Evolutionary conservation across 2,113 vertebrate species (phyloP).

Genomic region (Eudyptes chrysolophus): DNA sequence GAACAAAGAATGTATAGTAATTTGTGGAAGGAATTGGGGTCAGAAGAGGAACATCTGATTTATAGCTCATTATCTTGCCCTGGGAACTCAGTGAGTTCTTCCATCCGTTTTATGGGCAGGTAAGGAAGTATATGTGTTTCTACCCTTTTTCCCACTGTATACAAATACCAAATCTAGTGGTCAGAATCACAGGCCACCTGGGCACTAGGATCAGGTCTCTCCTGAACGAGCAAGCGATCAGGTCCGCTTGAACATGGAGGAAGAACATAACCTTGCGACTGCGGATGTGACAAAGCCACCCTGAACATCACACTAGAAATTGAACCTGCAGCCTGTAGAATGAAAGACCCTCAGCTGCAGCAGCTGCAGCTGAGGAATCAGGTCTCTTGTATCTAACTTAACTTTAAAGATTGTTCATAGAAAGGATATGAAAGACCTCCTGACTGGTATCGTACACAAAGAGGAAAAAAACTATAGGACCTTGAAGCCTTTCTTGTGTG

Average conservation of each 20-base stretch:
- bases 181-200: not conserved
- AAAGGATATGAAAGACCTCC: not conserved
- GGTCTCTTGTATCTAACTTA: not conserved
- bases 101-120: not conserved
- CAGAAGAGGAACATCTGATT: not conserved
- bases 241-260: rapidly evolving
- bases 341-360: not conserved
- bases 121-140: not conserved
- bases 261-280: not conserved
- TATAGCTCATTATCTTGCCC: not conserved
- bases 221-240: not conserved
- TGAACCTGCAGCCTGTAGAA: not conserved
- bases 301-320: not conserved
- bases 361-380: not conserved
- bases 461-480: not conserved
- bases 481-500: not conserved
- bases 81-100: not conserved
- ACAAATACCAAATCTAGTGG: not conserved
- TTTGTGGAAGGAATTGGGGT: not conserved
- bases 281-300: not conserved
- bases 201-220: not conserved
- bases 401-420: not conserved
- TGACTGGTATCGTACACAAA: not conserved
- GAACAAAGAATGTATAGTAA: not conserved
- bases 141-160: not conserved